Conservation (phyloP, 1,140 invertebrate genomes). For the Tetramorium alpestre region DNA sequence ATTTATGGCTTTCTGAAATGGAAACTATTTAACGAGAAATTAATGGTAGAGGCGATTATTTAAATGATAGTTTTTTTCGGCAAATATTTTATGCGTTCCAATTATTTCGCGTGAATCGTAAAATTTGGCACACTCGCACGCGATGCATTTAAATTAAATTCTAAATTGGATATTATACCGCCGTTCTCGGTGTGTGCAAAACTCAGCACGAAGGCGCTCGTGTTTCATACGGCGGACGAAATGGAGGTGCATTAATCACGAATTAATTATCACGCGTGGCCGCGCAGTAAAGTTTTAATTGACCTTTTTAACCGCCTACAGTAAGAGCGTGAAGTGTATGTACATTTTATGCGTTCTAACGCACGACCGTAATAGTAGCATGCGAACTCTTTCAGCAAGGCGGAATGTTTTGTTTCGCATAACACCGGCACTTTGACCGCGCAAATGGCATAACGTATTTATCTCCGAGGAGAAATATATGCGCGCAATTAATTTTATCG, state of each 20-base stretch:
- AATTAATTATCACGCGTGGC: conserved; percentile 40
- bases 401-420: neutral
- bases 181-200: neutral
- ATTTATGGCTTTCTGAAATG: neutral
- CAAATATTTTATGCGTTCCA: neutral
- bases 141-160: conserved; percentile 49
- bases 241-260: conserved; percentile 21
- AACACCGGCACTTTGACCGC: neutral
- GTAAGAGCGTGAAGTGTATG: neutral
- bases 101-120: conserved; percentile 33
- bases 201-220: conserved; percentile 10
- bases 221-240: neutral
- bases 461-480: neutral
- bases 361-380: neutral
- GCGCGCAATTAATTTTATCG: conserved; percentile 31
- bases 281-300: conserved; percentile 31
- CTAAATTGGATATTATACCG: conserved; percentile 44
- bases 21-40: conserved; percentile 28
- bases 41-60: neutral
- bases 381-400: neutral
- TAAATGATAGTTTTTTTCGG: neutral
- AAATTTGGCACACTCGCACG: conserved; percentile 9
- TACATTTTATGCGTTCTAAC: neutral
- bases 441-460: neutral
- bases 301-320: neutral